Percentiles rank a stretch among this genome's conserved stretches.
Evolutionary conservation across 2,113 vertebrate species (phyloP).

Genomic region (Leptocoma aspasia): DNA sequence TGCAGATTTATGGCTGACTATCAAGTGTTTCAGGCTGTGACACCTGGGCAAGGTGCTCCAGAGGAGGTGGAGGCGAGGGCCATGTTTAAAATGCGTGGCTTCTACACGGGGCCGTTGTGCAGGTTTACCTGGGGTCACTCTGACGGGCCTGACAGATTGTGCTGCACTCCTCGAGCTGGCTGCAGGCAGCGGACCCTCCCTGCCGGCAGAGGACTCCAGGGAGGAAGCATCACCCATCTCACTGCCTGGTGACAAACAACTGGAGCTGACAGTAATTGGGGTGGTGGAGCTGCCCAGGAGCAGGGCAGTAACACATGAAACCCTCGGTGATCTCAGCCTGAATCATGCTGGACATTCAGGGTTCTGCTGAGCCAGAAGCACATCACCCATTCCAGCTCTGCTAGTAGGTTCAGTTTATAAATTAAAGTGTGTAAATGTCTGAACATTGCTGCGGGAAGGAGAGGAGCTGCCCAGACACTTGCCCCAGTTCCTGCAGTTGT

Average conservation of each 20-base stretch:
- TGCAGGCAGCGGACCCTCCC: not conserved
- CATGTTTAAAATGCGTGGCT: fast-evolving
- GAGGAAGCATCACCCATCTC: not conserved
- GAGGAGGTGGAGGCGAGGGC: not conserved
- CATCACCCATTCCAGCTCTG: not conserved
- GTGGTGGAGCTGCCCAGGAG: not conserved
- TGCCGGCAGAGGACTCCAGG: not conserved
- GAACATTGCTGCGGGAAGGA: not conserved
- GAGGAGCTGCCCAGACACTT: not conserved
- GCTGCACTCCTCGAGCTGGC: not conserved
- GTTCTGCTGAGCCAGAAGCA: not conserved
- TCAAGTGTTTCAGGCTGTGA: not conserved
- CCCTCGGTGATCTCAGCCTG: not conserved
- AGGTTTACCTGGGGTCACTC: not conserved
- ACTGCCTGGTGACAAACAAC: not conserved
- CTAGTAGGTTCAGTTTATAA: not conserved
- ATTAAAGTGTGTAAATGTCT: not conserved
- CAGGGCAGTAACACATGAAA: not conserved
- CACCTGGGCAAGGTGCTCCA: not conserved
- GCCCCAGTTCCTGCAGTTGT: not conserved
- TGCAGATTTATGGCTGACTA: not conserved
- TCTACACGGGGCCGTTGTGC: fast-evolving
- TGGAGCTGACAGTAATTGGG: not conserved
- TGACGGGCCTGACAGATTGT: not conserved
- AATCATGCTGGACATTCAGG: not conserved